Base-by-base conservation (phyloP, 2,888 invertebrate genomes). In the Achlya flavicornis region DNA sequence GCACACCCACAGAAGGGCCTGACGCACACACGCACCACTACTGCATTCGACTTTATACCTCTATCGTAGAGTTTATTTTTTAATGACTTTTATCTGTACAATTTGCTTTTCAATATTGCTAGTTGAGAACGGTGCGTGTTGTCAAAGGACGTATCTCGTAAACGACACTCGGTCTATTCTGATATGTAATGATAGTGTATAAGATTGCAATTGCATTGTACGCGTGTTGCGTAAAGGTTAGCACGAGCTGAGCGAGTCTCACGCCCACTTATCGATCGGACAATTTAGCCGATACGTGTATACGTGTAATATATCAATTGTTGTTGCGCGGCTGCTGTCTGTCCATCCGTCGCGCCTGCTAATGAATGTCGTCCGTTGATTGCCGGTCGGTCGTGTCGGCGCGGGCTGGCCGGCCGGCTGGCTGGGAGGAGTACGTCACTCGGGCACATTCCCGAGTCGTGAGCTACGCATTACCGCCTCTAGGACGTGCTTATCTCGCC, bases 241-340 rank as follows among this genome's bases (percentile, higher is more conserved):
- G 58, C 53, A 60, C 43, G 57, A 60, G 57, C 53, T 58, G 57
- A 66, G 72, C 66, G 68, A 70, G 78, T 81, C 86, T 76, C 85
- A 80, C 91, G 91, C 91, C 91, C 90, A 91, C 91, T 90, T 91
- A 90, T 90, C 91, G 85, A 83, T 77, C 81, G 83, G 83, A 86
- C 89, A 88, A 88, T 89, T 89, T 86, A 88, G 81, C 84, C 84
- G 89, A 86, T 88, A 84, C 87, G 86, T 81, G 84, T 81, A 80
- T 83, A 80, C 81, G 83, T 84, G 86, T 86, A 85, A 88, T 90
- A 90, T 90, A 89, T 89, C 87, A 87, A 84, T 77, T 64, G 76
- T 71, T 16, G 58, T 38, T 66, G 67, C 72, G 70, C 75, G 75
- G 76, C 78, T 75, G 80, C 77, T 75, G 81, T 74, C 79, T 77